Evolutionary conservation across 2,888 invertebrate genomes (phyloP), one percentile per base, ranked within the genome.

Genomic region (Drosophila mayaguana): DNA sequence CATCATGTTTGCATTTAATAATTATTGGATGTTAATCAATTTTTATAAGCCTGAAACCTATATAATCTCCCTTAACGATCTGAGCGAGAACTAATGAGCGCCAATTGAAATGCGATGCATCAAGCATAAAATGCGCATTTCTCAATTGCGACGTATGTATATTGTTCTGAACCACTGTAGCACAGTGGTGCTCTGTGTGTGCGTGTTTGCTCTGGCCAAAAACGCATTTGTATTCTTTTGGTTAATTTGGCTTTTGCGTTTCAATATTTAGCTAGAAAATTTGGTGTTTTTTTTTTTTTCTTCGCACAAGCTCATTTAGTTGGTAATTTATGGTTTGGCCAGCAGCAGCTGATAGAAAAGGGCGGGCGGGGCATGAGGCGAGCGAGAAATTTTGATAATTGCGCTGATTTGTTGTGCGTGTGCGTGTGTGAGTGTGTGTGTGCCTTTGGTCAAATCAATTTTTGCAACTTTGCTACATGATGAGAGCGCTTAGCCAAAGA

Each of bases 271-370:
- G 83, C 82, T 74, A 63, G 72, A 57, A 85, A 86, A 81, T 73
- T 72, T 76, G 61, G 25, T 82, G 40, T 56, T 69, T 80, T 83
- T 83, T 56, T 69, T 67, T 73, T 66, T 73, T 80, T 86, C 28
- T 28, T 0, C 85, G 83, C 89, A 80, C 89, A 76, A 79, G 80
- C 89, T 82, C 81, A 89, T 89, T 89, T 88, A 85, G 81, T 83
- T 76, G 88, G 57, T 90, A 89, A 89, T 89, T 89, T 89, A 89
- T 89, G 89, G 72, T 56, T 64, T 50, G 7, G 34, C 63, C 51
- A 42, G 42, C 56, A 46, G 43, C 56, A 36, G 55, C 18, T 51
- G 48, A 36, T 43, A 22, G 34, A 34, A 9, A 32, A 48, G 9
- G 0, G 11, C 28, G 14, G 53, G 53, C 11, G 16, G 28, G 42